Conservation (phyloP, 1,140 invertebrate genomes). For the Pomacea maculata region DNA sequence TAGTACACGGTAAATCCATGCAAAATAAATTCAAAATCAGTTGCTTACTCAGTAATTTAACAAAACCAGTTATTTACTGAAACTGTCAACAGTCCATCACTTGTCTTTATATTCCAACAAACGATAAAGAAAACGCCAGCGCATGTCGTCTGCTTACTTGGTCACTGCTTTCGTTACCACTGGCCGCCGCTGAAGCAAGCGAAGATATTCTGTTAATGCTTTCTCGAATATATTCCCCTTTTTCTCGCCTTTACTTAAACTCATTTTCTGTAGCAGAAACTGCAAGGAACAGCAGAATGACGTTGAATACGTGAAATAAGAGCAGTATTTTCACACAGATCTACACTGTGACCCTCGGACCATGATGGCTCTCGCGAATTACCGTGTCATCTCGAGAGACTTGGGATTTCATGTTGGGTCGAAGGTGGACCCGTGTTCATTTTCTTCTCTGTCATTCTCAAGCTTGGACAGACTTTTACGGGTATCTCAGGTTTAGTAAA, state of each 20-base stretch:
- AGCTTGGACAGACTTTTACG: no score
- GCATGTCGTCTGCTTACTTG: constrained; percentile 31
- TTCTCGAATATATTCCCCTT: constrained; percentile 35
- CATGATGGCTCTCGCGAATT: constrained; percentile 44
- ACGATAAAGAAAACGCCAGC: no score
- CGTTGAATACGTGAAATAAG: not conserved
- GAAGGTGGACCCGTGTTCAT: not conserved
- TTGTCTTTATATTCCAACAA: no score
- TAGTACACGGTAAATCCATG: no score
- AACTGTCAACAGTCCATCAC: no score
- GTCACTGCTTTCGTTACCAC: constrained; percentile 45
- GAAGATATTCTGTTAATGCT: constrained; percentile 35
- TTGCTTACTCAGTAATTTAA: no score
- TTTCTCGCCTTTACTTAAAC: constrained; percentile 38
- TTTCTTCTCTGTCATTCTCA: no score
- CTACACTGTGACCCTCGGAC: constrained; percentile 30
- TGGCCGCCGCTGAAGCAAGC: constrained; percentile 39
- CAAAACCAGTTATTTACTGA: no score
- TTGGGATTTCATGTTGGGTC: constrained; percentile 2
- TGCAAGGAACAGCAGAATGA: not conserved
- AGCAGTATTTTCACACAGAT: not conserved
- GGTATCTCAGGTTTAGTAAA: no score
- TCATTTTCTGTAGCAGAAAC: constrained; percentile 30
- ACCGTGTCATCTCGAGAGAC: constrained; percentile 21
- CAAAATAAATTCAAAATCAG: no score